Base-by-base conservation (phyloP, 2,113 vertebrate genomes). In the Actenoides lindsayi region DNA sequence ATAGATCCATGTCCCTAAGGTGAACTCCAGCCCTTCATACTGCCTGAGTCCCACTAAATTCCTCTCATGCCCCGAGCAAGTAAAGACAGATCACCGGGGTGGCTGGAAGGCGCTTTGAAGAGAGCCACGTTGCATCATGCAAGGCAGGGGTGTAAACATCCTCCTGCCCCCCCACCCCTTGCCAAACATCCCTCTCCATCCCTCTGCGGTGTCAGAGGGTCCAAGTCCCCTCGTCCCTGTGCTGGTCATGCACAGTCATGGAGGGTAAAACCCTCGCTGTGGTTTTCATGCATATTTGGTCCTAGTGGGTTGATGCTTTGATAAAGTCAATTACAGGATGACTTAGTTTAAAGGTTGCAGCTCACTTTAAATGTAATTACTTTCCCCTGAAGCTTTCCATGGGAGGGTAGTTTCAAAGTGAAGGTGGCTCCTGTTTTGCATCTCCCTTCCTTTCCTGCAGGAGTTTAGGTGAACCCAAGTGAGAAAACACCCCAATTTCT, bases 371-470 rank as follows among this genome's bases (percentile, higher is more conserved):
- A 41, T 46, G 30, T 80, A 88, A 96, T 92, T 75, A 51, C 75
- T 94, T 88, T 93, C 28, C 82, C 87, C 59, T 25, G 67, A 59
- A 96, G 92, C 71, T 93, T 93, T 96, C 82, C 10, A 63, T 13
- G 59, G 78, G 23, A 25, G 50, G 48, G 28, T 75, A 78, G n/a
- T 85, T 95, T 96, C 93, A 90, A 37, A 93, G 75, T 6, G 59
- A 87, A 80, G 73, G 80, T 80, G 86, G 82, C 94, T 95, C 46
- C 90, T 86, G 63, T 63, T 97, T 96, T 93, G 88, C 92, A 75
- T 94, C 88, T 90, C 4, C 0, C 64, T 88, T 62, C 54, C 85
- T 90, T 93, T 90, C 93, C 93, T 46, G 90, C 85, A 63, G 78
- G 75, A 94, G 54, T 46, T 95, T 23, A 27, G 70, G 50, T 86